Base-by-base conservation (phyloP, 2,797 vertebrate genomes). In the Kryptolebias ocellatus region DNA sequence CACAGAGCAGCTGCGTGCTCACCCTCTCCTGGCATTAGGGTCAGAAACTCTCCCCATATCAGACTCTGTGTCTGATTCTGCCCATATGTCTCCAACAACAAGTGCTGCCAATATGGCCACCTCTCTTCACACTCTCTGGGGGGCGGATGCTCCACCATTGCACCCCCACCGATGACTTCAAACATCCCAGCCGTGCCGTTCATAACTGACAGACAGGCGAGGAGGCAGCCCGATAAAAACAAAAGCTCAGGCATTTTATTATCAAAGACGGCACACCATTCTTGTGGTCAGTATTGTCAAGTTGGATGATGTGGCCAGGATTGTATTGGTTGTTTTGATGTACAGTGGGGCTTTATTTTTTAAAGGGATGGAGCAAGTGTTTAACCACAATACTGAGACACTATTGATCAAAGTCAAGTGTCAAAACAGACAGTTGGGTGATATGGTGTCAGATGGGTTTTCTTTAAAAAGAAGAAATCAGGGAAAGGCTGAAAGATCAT, bases 241-340 rank as follows among this genome's bases (percentile, higher is more conserved):
- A 92, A 90, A 91, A 87, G 81, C 83, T 81, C 50, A 16, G 78
- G 78, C 76, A 53, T 80, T 81, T 81, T 64, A 55, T 70, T 87
- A 89, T 93, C 90, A 92, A 92, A 92, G 83, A 34, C 50, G 64
- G 18, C 11, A 64, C 73, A 83, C 76, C 76, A 83, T 88, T 86
- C 88, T 90, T 93, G 93, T 92, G 93, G 93, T 94, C 93, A 91
- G 83, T 70, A 83, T 84, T 90, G 92, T 93, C 92, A 91, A 80
- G 90, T 88, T 15, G 74, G 84, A 92, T 92, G 90, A 92, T 83
- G 89, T 68, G 85, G 83, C 66, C 1, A 53, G 58, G 69, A 83
- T 74, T 9, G 72, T 44, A 83, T 74, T 71, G 79, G 86, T 71
- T 84, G 91, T 90, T 93, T 91, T 92, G 90, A 93, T 91, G 90